These are phyloP conservation scores for Coranthus polyacanthus DNA, from an alignment of 2,797 vertebrate species.

Conservation along the genomic window DNA sequence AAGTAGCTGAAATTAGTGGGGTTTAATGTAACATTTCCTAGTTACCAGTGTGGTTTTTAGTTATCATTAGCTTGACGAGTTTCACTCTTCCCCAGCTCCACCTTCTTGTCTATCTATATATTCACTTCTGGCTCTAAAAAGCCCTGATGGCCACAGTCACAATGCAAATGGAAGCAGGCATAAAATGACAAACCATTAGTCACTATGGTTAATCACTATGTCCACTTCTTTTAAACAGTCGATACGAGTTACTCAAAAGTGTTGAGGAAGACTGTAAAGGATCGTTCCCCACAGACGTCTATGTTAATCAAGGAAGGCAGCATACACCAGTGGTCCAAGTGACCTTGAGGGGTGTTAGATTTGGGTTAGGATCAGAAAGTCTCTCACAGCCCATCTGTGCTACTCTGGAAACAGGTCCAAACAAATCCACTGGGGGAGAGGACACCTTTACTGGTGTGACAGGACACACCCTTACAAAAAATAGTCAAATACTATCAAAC, in stretches of 20 bases:
- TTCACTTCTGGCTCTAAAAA: too few species aligned
- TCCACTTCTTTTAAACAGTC: too few species aligned
- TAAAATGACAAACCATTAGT: too few species aligned
- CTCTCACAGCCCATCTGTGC: constrained; percentile 57
- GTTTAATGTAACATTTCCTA: too few species aligned
- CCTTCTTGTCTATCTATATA: too few species aligned
- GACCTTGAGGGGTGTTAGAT: constrained; percentile 58
- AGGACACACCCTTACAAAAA: constrained; percentile 7
- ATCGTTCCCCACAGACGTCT: constrained; percentile 3
- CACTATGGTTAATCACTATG: too few species aligned
- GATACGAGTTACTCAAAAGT: neutral
- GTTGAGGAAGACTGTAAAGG: neutral
- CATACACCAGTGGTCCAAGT: constrained; percentile 8
- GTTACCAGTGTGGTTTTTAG: too few species aligned
- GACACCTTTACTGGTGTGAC: constrained; percentile 21
- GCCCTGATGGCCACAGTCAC: too few species aligned
- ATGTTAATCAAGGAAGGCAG: constrained; percentile 17
- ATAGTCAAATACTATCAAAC: neutral
- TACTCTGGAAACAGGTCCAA: constrained; percentile 32
- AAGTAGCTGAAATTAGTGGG: too few species aligned
- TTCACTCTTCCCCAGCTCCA: too few species aligned
- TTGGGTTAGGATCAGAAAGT: constrained; percentile 49
- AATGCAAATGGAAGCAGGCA: too few species aligned
- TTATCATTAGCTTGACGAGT: too few species aligned
- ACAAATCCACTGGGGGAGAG: constrained; percentile 16